Conservation (phyloP, 2,113 vertebrate genomes). For the Herpetotheres cachinnans region DNA sequence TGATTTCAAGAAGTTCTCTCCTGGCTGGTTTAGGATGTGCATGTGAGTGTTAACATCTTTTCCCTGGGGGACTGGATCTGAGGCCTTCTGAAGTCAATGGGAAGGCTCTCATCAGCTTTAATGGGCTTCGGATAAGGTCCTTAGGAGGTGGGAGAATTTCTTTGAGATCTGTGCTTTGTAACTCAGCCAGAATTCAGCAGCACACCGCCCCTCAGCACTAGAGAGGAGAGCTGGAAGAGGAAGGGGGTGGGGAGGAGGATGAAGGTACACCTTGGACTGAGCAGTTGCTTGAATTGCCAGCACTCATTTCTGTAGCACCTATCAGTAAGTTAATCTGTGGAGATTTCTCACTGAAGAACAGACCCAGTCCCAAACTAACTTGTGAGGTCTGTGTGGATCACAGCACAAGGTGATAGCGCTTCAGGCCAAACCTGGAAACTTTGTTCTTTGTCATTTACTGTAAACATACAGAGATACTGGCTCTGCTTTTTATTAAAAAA, state of each 20-base stretch:
- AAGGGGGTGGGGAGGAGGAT: background rate
- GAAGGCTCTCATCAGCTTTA: conserved; percentile 42
- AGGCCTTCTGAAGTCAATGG: conserved; percentile 46
- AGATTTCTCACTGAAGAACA: background rate
- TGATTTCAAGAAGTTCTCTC: conserved; percentile 30
- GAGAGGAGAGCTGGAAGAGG: background rate
- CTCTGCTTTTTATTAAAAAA: background rate
- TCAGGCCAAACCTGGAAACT: background rate
- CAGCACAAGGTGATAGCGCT: background rate
- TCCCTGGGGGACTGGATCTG: background rate
- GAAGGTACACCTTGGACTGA: background rate
- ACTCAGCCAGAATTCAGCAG: background rate
- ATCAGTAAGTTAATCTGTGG: background rate
- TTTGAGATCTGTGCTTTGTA: background rate
- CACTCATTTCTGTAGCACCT: background rate
- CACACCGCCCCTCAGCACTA: background rate
- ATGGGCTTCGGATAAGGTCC: background rate
- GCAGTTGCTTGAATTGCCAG: background rate
- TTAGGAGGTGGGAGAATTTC: conserved; percentile 6
- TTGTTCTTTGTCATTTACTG: background rate
- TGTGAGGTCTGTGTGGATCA: background rate
- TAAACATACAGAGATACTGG: background rate
- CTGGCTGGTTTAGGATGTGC: background rate
- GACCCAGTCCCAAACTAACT: background rate
- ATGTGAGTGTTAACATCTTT: background rate